Conservation (phyloP, 2,888 invertebrate genomes). For the Gerris lacustris region DNA sequence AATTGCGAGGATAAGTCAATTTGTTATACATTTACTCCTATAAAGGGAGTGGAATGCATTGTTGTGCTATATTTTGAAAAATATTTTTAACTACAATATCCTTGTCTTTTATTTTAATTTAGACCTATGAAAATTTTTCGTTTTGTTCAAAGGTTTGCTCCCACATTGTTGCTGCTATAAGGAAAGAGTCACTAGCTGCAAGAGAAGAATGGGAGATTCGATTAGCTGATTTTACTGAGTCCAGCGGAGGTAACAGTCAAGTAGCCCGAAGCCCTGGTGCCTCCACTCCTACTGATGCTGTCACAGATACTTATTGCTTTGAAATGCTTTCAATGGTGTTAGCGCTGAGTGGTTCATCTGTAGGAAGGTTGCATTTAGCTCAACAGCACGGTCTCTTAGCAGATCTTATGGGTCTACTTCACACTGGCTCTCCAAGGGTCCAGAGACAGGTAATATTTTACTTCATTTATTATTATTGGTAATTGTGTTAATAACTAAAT, state of each 20-base stretch:
- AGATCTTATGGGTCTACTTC: slow-evolving; percentile 73
- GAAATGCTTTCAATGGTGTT: slow-evolving; percentile 93
- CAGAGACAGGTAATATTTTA: slow-evolving; percentile 62
- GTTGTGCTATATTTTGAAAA: no score
- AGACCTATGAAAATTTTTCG: no score
- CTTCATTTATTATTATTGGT: not conserved
- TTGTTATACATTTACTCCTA: no score
- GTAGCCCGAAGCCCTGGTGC: slow-evolving; percentile 34
- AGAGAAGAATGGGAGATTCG: slow-evolving; percentile 82
- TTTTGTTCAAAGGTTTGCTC: slow-evolving; percentile 54
- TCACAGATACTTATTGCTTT: slow-evolving; percentile 85
- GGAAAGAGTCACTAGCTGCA: slow-evolving; percentile 72
- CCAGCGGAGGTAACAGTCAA: not conserved
- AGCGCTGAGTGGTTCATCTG: slow-evolving; percentile 82
- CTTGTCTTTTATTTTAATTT: no score
- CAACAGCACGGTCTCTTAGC: slow-evolving; percentile 74
- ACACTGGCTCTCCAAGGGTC: slow-evolving; percentile 87
- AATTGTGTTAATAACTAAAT: no score
- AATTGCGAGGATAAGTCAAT: no score
- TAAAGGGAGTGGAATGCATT: no score
- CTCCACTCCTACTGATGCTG: slow-evolving; percentile 23
- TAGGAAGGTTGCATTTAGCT: slow-evolving; percentile 79
- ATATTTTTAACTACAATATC: no score
- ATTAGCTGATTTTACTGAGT: slow-evolving; percentile 31
- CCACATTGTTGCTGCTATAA: slow-evolving; percentile 80